Conservation (phyloP, 1,140 invertebrate genomes). For the Conopomorpha cramerella region DNA sequence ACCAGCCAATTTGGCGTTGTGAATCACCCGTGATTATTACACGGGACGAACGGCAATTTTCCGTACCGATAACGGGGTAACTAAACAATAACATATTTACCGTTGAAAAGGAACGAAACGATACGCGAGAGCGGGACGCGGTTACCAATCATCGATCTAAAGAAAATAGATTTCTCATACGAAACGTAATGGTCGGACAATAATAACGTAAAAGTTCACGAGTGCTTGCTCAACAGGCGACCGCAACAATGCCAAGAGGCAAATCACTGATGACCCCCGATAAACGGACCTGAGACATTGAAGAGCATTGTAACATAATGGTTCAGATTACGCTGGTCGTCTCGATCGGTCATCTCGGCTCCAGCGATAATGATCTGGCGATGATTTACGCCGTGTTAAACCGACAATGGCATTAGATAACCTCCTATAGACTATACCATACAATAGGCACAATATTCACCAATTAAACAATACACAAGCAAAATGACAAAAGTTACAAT, state of each 20-base stretch:
- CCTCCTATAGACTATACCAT: conserved; percentile 13
- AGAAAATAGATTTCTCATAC: conserved; percentile 59
- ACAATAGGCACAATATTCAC: conserved; percentile 55
- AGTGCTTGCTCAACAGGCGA: conserved; percentile 40
- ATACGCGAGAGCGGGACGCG: conserved; percentile 20
- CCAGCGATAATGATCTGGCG: conserved; percentile 49
- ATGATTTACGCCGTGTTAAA: conserved; percentile 55
- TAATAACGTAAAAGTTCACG: conserved; percentile 59
- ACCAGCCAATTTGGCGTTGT: background rate
- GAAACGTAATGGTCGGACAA: conserved; percentile 49
- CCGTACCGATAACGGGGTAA: conserved; percentile 36
- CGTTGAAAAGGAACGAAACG: no score
- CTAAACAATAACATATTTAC: conserved; percentile 52
- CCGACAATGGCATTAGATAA: conserved; percentile 45
- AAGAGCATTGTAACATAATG: no score
- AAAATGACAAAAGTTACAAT: conserved; percentile 50
- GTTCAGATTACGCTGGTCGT: conserved; percentile 20
- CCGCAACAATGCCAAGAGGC: conserved; percentile 35
- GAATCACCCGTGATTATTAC: conserved; percentile 5
- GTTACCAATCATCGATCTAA: conserved; percentile 30
- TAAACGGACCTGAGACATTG: no score
- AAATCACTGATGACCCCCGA: no score
- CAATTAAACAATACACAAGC: conserved; percentile 11
- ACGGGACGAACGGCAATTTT: conserved; percentile 22
- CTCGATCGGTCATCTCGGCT: conserved; percentile 33